Conservation (phyloP, 2,113 vertebrate genomes). For the Microcebus jonahi region DNA sequence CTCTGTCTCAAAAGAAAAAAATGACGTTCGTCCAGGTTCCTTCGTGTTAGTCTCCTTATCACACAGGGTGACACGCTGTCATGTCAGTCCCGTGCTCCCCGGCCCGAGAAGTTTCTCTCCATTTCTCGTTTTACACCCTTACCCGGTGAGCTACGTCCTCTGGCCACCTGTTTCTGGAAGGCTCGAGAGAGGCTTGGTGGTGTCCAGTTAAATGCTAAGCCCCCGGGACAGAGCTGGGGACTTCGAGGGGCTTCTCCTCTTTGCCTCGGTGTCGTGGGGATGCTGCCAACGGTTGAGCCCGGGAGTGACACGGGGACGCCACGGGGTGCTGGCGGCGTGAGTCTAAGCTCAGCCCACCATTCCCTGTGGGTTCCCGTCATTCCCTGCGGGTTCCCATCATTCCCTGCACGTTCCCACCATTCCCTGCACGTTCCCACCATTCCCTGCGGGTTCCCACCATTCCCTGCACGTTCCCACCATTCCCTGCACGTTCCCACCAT, state of each 20-base stretch:
- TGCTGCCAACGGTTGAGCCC: background rate
- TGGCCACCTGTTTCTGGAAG: background rate
- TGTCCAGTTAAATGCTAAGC: background rate
- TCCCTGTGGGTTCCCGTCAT: too few species aligned
- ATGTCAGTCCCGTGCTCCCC: background rate
- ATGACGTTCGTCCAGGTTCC: background rate
- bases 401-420: background rate
- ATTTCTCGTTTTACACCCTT: background rate
- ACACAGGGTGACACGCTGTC: rapidly evolving
- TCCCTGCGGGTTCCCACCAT: too few species aligned
- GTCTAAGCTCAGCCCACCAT: background rate
- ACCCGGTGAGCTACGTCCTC: background rate
- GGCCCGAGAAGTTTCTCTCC: background rate
- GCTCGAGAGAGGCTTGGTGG: background rate
- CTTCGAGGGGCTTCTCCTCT: background rate
- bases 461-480: too few species aligned
- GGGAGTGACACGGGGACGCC: background rate
- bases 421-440: too few species aligned
- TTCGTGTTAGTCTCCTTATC: background rate
- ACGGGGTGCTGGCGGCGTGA: background rate
- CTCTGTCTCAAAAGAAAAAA: background rate
- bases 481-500: too few species aligned
- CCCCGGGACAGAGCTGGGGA: background rate
- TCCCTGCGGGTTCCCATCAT: background rate
- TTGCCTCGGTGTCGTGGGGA: too few species aligned